Percentiles rank a stretch among this genome's conserved stretches.
Evolutionary conservation across 2,113 vertebrate genomes (phyloP).

Genomic region (Craseonycteris thonglongyai): DNA sequence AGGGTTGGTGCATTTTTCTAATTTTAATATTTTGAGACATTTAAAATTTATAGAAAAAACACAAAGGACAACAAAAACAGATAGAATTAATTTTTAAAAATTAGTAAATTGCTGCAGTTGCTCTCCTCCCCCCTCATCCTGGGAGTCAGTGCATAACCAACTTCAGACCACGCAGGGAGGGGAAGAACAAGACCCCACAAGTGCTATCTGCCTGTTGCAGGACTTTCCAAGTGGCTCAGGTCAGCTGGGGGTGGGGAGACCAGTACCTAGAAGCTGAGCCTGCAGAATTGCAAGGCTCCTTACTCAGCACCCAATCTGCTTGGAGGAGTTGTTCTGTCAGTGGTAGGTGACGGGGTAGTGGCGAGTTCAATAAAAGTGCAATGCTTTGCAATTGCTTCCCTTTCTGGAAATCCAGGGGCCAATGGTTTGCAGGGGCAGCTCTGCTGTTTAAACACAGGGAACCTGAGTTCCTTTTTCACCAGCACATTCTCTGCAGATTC

Average conservation of each 20-base stretch:
- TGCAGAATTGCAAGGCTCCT: neutral
- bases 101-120: neutral
- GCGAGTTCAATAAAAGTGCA: neutral
- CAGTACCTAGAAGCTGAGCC: neutral
- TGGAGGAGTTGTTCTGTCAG: neutral
- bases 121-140: neutral
- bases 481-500: constrained; percentile 4
- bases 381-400: neutral
- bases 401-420: neutral
- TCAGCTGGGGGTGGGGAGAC: neutral
- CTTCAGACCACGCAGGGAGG: neutral
- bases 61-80: neutral
- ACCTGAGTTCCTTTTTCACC: neutral
- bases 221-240: neutral
- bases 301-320: neutral
- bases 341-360: neutral
- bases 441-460: neutral
- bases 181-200: neutral
- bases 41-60: neutral
- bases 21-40: neutral
- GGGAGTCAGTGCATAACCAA: neutral
- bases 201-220: neutral
- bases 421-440: neutral
- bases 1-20: neutral
- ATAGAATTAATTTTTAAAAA: neutral